Base-by-base conservation (phyloP, 2,888 invertebrate species). In the Machimus rusticus region DNA sequence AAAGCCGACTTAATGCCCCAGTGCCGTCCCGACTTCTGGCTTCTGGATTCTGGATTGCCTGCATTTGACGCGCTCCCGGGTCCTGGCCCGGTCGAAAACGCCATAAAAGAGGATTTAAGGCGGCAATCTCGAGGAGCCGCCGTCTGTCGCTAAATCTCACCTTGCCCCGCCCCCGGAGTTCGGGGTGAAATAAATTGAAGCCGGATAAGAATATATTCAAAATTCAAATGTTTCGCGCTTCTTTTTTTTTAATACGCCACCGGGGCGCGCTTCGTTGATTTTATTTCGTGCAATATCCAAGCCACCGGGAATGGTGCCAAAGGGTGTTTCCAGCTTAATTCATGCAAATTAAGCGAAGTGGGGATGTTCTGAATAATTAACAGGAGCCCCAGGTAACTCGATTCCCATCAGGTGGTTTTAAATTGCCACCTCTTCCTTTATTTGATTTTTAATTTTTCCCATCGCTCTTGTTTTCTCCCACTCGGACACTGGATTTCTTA, bases 41-140 rank as follows among this genome's bases (percentile, higher is more conserved):
- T 28, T 79, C 51, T 34, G 6, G 43, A 46, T 28, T 79, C n/a
- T 34, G 76, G 76, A 37, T 76, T 76, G 79, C 28, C 51, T 79
- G 79, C 79, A 79, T 79, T 79, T 51, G 28, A 23, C 28, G 31
- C 31, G 19, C 51, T 46, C 51, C 51, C 51, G 28, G 66, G 66
- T 46, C 43, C 28, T 16, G 79, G 28, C 28, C 51, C 16, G 46
- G 51, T 14, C 79, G 79, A 28, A 79, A 51, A 79, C 51, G 28
- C 79, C 51, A 79, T 79, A 79, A 79, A 79, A 79, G 79, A 31
- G 79, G 79, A 79, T 79, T 79, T 79, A 79, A 79, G 51, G 51
- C 34, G 31, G 51, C 79, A 79, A 79, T 79, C 79, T 79, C 12
- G 51, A 28, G 51, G 51, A 51, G 66, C 19, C 51, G 14, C 79